Percentiles rank a stretch among this genome's conserved stretches.
Evolutionary conservation across 1,140 invertebrate species (phyloP).

Genomic region (Andrena cerasifolii): DNA sequence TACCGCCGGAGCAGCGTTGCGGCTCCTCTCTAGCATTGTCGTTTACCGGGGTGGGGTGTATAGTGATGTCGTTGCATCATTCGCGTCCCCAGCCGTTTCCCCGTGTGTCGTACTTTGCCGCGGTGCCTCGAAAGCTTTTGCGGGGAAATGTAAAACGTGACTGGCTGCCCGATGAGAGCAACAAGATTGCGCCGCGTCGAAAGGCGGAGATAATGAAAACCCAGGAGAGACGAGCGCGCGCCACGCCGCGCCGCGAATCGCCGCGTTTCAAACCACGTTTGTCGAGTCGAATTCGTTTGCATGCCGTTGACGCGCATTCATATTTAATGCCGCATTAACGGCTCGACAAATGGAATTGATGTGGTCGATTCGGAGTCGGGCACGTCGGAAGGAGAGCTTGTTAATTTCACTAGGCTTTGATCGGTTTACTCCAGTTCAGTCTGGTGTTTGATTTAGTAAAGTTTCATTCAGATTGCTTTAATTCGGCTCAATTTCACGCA

Average conservation of each 20-base stretch:
- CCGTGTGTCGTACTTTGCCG: conserved; percentile 5
- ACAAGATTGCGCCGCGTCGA: conserved; percentile 29
- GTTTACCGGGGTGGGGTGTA: conserved; percentile 60
- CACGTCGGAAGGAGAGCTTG: background rate
- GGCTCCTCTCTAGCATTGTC: conserved; percentile 65
- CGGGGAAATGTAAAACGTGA: conserved; percentile 45
- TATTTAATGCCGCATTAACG: no score
- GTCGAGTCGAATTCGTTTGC: background rate
- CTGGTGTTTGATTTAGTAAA: no score
- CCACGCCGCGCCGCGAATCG: background rate
- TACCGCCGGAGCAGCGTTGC: conserved; percentile 53
- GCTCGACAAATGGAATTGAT: background rate
- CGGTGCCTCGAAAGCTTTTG: background rate
- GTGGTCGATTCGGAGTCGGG: background rate
- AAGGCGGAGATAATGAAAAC: background rate
- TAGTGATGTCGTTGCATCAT: conserved; percentile 48
- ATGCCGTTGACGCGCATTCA: background rate
- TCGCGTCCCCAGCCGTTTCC: conserved; percentile 28
- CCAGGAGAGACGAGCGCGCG: background rate
- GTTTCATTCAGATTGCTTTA: no score
- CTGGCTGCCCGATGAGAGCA: conserved; percentile 18
- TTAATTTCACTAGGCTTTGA: background rate
- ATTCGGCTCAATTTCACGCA: background rate
- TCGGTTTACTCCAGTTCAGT: background rate
- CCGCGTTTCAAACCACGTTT: background rate